A percentile compares a stretch with the other conserved stretches of the same genome.
These are phyloP conservation scores for Linhomoeus sp. DNA, from an alignment of 2,888 invertebrate genomes.

Conservation along the genomic window DNA sequence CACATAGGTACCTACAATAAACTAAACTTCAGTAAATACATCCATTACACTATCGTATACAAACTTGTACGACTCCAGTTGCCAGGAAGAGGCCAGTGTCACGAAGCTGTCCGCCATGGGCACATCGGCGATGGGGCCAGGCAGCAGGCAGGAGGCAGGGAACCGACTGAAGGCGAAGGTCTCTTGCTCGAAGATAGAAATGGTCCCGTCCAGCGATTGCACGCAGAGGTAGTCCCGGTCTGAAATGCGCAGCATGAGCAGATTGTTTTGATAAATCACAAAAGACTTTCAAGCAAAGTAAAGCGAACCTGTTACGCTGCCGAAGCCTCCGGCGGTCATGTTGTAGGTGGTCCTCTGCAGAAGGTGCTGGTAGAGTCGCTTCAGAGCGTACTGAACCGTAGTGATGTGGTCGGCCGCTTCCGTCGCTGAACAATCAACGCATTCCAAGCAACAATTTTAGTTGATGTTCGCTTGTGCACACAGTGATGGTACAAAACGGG, in stretches of 20 bases:
- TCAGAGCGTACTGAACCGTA: slow-evolving; percentile 26
- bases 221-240: slow-evolving; percentile 65
- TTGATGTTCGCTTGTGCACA: no score
- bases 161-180: slow-evolving; percentile 60
- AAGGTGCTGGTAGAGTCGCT: slow-evolving; percentile 53
- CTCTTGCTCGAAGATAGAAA: slow-evolving; percentile 82
- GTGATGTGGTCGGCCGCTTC: background rate
- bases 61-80: slow-evolving; percentile 50
- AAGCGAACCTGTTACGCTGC: slow-evolving; percentile 40
- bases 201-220: slow-evolving; percentile 66
- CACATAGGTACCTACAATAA: no score
- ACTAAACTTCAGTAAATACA: no score
- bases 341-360: slow-evolving; percentile 55
- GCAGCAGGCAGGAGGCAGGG: slow-evolving; percentile 57
- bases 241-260: slow-evolving; percentile 9
- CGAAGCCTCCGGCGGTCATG: slow-evolving; percentile 63
- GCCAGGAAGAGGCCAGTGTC: slow-evolving; percentile 57
- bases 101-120: slow-evolving; percentile 63
- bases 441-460: background rate
- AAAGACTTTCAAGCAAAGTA: background rate
- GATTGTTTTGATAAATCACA: background rate
- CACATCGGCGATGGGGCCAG: slow-evolving; percentile 61
- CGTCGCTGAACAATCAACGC: slow-evolving; percentile 32
- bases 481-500: no score
- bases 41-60: no score